Conservation (phyloP, 1,140 invertebrate species). For the Episyrphus balteatus region DNA sequence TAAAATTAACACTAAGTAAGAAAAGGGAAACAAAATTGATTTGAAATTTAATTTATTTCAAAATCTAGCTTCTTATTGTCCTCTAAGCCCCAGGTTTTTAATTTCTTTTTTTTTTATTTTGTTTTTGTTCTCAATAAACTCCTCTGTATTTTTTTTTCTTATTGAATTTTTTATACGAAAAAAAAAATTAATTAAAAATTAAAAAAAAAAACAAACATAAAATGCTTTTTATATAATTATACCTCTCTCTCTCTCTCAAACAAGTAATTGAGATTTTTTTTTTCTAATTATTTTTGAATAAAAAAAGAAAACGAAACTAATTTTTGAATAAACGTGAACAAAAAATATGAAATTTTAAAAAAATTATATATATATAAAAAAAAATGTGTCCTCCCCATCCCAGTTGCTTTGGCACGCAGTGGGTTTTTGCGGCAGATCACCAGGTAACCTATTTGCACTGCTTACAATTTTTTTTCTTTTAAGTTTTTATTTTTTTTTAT, state of each 20-base stretch:
- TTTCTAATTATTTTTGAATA: too few species aligned
- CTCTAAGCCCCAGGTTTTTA: neutral
- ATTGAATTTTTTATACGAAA: neutral
- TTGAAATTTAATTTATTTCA: neutral
- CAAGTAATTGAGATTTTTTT: too few species aligned
- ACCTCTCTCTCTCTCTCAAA: neutral
- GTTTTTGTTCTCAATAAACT: neutral
- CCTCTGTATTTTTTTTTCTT: neutral
- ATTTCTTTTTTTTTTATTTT: neutral
- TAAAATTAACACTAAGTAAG: neutral
- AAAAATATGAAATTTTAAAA: too few species aligned
- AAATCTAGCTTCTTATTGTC: too few species aligned
- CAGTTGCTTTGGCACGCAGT: slow-evolving; percentile 46
- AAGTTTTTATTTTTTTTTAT: neutral
- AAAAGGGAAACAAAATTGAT: neutral
- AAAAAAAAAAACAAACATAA: neutral
- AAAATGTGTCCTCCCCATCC: slow-evolving; percentile 15
- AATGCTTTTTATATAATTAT: neutral
- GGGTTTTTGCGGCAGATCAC: slow-evolving; percentile 39
- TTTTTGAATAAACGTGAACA: too few species aligned
- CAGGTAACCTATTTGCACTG: slow-evolving; percentile 32
- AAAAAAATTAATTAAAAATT: slow-evolving; percentile 6
- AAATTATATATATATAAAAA: neutral
- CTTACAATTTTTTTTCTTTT: neutral
- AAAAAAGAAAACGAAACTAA: too few species aligned